Evolutionary conservation across 2,888 invertebrate genomes (phyloP).

Genomic region (Charanyca ferruginea): DNA sequence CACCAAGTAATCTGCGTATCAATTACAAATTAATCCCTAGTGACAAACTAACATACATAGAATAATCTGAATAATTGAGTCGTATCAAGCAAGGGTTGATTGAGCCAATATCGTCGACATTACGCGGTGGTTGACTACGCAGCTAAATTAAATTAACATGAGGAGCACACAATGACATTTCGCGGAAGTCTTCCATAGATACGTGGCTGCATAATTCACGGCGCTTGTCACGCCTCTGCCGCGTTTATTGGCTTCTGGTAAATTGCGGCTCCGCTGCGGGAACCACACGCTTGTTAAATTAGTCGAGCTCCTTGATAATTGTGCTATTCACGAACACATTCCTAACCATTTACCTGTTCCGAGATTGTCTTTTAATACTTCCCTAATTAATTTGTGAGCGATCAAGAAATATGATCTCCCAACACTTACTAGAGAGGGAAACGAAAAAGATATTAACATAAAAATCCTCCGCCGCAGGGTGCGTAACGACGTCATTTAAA

Average conservation of each 20-base stretch:
- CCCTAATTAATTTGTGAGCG: conserved; percentile 39
- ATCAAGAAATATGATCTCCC: conserved; percentile 44
- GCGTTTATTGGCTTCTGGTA: conserved; percentile 74
- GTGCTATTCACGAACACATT: conserved; percentile 33
- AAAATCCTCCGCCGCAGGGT: conserved; percentile 46
- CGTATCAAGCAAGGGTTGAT: conserved; percentile 69
- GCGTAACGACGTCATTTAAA: conserved; percentile 72
- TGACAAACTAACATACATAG: conserved; percentile 56
- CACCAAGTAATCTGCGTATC: conserved; percentile 65
- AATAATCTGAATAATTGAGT: conserved; percentile 75
- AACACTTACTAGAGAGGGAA: conserved; percentile 28
- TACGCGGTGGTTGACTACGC: conserved; percentile 72
- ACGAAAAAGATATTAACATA: conserved; percentile 60
- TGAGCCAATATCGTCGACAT: conserved; percentile 75
- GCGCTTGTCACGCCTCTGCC: conserved; percentile 66
- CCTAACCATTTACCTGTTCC: conserved; percentile 8
- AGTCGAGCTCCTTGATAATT: conserved; percentile 58
- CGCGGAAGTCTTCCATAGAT: conserved; percentile 60
- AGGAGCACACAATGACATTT: conserved; percentile 75
- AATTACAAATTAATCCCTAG: conserved; percentile 68
- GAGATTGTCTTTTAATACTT: conserved; percentile 34
- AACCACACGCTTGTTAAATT: conserved; percentile 58
- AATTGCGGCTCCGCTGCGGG: conserved; percentile 52
- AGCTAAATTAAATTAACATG: conserved; percentile 85
- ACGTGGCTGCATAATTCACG: conserved; percentile 75